Conservation (phyloP, 2,888 invertebrate genomes). For the Metalampra italica region DNA sequence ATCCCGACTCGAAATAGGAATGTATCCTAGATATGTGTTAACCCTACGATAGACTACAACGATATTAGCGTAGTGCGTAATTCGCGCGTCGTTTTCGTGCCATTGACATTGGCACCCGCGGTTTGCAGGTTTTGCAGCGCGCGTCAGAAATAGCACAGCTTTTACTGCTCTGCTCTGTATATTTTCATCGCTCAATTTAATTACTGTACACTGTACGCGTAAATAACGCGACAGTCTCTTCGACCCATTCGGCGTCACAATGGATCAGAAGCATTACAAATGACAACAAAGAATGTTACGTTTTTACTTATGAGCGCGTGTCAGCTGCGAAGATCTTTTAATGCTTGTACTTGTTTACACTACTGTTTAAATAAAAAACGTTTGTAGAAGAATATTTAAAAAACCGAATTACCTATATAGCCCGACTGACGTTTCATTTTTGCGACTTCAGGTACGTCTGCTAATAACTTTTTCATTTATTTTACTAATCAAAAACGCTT, state of each 20-base stretch:
- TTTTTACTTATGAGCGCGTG: background rate
- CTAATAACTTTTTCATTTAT: too few relatives aligned
- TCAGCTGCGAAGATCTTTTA: background rate
- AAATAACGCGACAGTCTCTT: conserved; percentile 3
- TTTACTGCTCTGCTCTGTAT: conserved; percentile 15
- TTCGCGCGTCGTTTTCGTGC: conserved; percentile 47
- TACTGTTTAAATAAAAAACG: too few relatives aligned
- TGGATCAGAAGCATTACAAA: conserved; percentile 1
- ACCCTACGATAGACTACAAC: background rate
- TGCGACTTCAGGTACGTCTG: too few relatives aligned
- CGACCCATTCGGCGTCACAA: conserved; percentile 2
- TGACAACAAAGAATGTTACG: background rate
- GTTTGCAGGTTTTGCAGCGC: conserved; percentile 28
- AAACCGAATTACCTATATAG: too few relatives aligned
- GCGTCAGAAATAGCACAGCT: conserved; percentile 48
- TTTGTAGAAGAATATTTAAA: too few relatives aligned
- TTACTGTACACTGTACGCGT: conserved; percentile 17
- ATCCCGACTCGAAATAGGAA: too few relatives aligned
- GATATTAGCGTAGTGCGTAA: conserved; percentile 22
- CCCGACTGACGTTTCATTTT: too few relatives aligned
- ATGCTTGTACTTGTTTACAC: background rate
- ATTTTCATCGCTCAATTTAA: conserved; percentile 27
- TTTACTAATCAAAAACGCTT: too few relatives aligned
- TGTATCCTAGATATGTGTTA: background rate
- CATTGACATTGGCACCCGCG: conserved; percentile 60